These are phyloP conservation scores for Halisarca cf. caerulea DNA, from an alignment of 37 sponge, comb jelly and placozoan species.

Conservation along the genomic window DNA sequence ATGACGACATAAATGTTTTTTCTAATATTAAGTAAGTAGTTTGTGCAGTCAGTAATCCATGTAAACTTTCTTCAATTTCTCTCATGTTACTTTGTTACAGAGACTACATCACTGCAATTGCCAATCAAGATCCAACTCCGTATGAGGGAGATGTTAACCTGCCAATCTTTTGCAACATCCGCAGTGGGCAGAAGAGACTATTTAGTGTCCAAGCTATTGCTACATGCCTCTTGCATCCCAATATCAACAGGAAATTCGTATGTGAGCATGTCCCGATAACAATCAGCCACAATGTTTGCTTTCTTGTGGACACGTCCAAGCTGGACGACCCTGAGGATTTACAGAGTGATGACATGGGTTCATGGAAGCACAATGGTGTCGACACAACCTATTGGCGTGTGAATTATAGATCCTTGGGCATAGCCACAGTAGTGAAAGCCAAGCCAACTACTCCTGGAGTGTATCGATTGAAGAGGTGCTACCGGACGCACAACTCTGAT, in stretches of 20 bases:
- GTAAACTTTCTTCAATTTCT: not conserved
- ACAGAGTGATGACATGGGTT: conserved; percentile 1
- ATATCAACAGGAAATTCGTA: not conserved
- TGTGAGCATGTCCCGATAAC: conserved; percentile 1
- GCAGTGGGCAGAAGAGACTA: not conserved
- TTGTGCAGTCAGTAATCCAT: not conserved
- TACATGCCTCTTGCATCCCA: not conserved
- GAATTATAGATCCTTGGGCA: not conserved
- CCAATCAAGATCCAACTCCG: no score
- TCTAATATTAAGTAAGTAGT: not conserved
- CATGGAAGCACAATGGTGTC: conserved; percentile 3
- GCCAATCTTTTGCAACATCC: not conserved
- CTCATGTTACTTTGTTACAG: not conserved
- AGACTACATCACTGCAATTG: no score
- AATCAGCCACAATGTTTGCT: not conserved
- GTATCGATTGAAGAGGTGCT: not conserved
- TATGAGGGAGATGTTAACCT: not conserved
- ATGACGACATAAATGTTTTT: not conserved
- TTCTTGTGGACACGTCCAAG: not conserved
- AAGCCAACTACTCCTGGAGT: not conserved
- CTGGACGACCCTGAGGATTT: conserved; percentile 2
- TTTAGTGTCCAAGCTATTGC: not conserved
- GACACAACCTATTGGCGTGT: not conserved
- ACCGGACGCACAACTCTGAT: not conserved
- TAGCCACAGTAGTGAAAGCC: not conserved